Conservation (phyloP, 2,113 vertebrate species). For the Platichthys flesus region DNA sequence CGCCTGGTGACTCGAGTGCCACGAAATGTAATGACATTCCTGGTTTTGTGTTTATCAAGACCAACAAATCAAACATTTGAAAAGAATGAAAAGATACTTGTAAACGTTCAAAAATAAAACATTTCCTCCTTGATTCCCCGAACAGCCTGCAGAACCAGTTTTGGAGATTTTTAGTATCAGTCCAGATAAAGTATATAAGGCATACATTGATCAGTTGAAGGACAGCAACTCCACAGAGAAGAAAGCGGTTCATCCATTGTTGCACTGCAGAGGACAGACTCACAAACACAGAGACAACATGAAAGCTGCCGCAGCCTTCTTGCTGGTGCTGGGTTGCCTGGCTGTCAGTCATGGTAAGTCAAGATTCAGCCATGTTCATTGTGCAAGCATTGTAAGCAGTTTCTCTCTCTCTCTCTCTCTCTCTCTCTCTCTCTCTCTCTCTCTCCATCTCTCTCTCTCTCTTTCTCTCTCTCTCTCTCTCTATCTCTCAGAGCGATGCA, state of each 20-base stretch:
- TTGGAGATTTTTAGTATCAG: neutral
- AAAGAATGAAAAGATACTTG: neutral
- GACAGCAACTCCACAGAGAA: neutral
- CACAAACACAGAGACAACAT: constrained; percentile 18
- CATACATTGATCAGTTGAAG: neutral
- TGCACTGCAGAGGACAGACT: neutral
- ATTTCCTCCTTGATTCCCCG: neutral
- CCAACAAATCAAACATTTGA: neutral
- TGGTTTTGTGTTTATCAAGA: too few species aligned
- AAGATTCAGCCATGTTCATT: too few species aligned
- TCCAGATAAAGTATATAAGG: neutral
- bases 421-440: too few species aligned
- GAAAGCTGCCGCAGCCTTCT: constrained; percentile 18
- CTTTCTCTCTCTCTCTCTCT: too few species aligned
- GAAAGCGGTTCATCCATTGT: neutral
- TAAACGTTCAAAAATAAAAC: neutral
- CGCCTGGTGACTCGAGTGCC: too few species aligned
- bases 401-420: too few species aligned
- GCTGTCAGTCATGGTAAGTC: neutral
- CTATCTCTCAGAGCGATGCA: too few species aligned
- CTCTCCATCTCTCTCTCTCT: too few species aligned
- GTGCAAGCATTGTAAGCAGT: too few species aligned
- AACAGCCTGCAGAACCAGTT: neutral
- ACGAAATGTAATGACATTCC: too few species aligned
- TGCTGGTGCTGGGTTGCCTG: constrained; percentile 23